Evolutionary conservation across 1,140 invertebrate genomes (phyloP), one percentile per base, ranked within the genome.

Genomic region (Eulimnadia texana): DNA sequence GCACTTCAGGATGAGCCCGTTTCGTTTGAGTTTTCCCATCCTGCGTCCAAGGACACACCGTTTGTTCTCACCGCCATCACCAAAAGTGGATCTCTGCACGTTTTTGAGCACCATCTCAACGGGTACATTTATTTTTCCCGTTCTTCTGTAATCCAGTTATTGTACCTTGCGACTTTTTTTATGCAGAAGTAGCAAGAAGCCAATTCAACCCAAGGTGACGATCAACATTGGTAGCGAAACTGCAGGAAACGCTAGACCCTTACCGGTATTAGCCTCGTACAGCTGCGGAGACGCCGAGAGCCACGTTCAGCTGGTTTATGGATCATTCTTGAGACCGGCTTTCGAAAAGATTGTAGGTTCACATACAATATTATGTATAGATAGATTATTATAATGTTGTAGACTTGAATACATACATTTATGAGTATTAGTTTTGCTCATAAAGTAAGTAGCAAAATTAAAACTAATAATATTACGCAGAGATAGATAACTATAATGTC

Each of bases 101-200:
- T 89, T 33, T 92, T 87, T 72, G 78, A 83, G 64, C 82, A 85
- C 64, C 80, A 80, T 64, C 73, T 84, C 49, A 88, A 88, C 74
- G 84, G 84, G 77, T 84, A 72, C 73, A 69, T 70, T 54, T 63
- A 59, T 62, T 51, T 60, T 60, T 22, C 13, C 60, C 23, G 49
- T 61, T 6, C 6, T 42, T 16, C 6, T 42, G 33, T 6, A 42
- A 9, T 16, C 33, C 6, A 9, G 6, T n/a, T 59, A 59, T 22
- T 61, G 42, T 60, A 25, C n/a, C n/a, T n/a, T n/a, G n/a, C n/a
- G n/a, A 62, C 64, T 67, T 65, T 42, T 49, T 67, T 61, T 53
- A 69, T 74, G 56, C 68, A 78, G 81, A 19, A 74, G 77, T 57
- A 75, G 76, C 61, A 70, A 74, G 3, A 89, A 88, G 72, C 84